Evolutionary conservation across 2,797 vertebrate genomes (phyloP), one percentile per base, ranked within the genome.

Genomic region (Pachyuromys duprasi): DNA sequence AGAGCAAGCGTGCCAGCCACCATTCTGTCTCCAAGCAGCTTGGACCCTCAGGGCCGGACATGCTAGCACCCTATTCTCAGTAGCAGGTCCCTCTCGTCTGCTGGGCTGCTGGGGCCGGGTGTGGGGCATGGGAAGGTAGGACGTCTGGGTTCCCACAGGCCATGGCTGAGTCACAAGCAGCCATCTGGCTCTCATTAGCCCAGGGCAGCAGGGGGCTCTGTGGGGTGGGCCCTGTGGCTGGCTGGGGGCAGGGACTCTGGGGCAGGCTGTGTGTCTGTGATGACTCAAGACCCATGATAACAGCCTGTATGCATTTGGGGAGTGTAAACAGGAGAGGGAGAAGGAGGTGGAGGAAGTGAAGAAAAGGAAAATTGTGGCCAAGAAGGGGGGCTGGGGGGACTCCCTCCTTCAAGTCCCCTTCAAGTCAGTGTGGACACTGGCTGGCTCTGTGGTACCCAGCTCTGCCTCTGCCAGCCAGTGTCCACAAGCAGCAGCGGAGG

Each of bases 231-330:
- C 94, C 60, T 96, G 96, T 57, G 97, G 97, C 94, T 7, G n/a
- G 90, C 93, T 94, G 89, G 97, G 96, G 96, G 96, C 89, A 96
- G 93, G 95, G 91, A 91, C 1, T 22, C 76, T 45, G 63, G 80
- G 83, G 94, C 81, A 89, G 87, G 93, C 93, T 94, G 76, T 89
- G 80, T 65, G 75, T 63, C 62, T 88, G 86, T 36, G 83, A 97
- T 97, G 97, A 98, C 97, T 98, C 97, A 98, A 96, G 97, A 94
- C 92, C 95, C 97, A 96, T 97, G 97, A 98, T 98, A 98, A 98
- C 97, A 97, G 97, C 94, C 96, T 98, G 89, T 74, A 81, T 4
- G 49, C 89, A 97, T 95, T 91, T 65, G 70, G 96, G 93, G 96
- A 98, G 97, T 92, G 67, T 97, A 97, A 97, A 97, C 97, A 97